Base-by-base conservation (phyloP, 2,113 vertebrate genomes). In the Progne subis region DNA sequence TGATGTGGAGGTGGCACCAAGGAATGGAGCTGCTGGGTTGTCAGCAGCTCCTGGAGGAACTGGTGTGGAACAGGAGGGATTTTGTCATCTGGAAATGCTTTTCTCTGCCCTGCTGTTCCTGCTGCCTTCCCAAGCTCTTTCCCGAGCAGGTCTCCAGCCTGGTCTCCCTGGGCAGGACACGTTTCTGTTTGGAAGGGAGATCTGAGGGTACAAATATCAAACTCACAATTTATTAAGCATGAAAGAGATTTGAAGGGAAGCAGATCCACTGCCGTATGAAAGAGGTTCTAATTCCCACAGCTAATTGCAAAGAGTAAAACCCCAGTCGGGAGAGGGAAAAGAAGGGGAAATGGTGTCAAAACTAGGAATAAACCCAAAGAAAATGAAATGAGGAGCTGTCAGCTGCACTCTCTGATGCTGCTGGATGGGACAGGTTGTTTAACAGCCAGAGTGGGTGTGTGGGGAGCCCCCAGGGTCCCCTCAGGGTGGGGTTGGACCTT, bases 261-360 rank as follows among this genome's bases (percentile, higher is more conserved):
- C 65, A 4, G 3, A 88, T 43, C 24, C 1, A 1, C 81, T 75
- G 86, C 61, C 11, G 4, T 25, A 20, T 64, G 47, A 86, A 83
- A 92, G 68, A 39, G 52, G 17, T 68, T 89, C 37, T 82, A 57
- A 95, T 89, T 85, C 88, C 65, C 14, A 20, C 50, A 65, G 63
- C 81, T 95, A 79, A 91, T 94, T 95, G 56, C n/a, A 34, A 77
- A 79, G 78, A 57, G 64, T 46, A 91, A 95, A 87, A 87, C 44
- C 47, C 41, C 72, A 34, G 17, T 3, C 9, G 8, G 39, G 72
- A 83, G 64, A 65, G 63, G 68, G 26, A 2, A 31, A n/a, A 34
- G 31, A 63, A 31, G 14, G 32, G 19, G 49, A 82, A 87, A 64
- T 21, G 4, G n/a, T 65, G 53, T 89, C 67, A 59, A 76, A 84